Evolutionary conservation across 1,140 invertebrate genomes (phyloP).

Genomic region (Rhagoletis pomonella): DNA sequence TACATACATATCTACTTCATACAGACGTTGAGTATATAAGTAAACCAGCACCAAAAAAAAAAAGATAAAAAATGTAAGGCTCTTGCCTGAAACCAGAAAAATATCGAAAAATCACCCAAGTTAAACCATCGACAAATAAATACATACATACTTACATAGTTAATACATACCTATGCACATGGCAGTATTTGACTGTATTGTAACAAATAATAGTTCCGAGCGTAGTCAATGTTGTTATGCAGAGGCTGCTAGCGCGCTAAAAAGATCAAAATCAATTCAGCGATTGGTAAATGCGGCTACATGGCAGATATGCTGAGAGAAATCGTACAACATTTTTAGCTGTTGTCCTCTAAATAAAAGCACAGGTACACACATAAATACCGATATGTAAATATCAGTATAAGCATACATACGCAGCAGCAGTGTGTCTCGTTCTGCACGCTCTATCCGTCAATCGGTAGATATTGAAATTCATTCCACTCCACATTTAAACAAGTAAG

Average conservation of each 20-base stretch:
- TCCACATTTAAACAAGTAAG: background rate
- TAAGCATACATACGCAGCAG: too few species aligned
- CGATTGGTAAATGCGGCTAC: background rate
- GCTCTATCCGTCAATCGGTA: too few species aligned
- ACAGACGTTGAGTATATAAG: too few species aligned
- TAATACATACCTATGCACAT: background rate
- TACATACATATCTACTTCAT: too few species aligned
- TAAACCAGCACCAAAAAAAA: too few species aligned
- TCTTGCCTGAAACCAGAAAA: too few species aligned
- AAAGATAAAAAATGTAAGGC: too few species aligned
- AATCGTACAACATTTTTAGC: background rate
- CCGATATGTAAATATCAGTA: too few species aligned
- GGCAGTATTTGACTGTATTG: background rate
- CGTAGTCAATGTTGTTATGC: background rate
- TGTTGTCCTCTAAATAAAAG: background rate
- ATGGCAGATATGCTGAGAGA: background rate
- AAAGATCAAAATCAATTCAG: slow-evolving; percentile 1
- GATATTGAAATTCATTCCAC: background rate
- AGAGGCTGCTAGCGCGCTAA: background rate
- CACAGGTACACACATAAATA: background rate
- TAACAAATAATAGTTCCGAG: background rate
- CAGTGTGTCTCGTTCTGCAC: background rate
- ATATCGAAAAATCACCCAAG: too few species aligned
- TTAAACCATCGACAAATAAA: background rate
- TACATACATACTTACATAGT: background rate